Base-by-base conservation (phyloP, 2,888 invertebrate genomes). In the Frankliniella intonsa region DNA sequence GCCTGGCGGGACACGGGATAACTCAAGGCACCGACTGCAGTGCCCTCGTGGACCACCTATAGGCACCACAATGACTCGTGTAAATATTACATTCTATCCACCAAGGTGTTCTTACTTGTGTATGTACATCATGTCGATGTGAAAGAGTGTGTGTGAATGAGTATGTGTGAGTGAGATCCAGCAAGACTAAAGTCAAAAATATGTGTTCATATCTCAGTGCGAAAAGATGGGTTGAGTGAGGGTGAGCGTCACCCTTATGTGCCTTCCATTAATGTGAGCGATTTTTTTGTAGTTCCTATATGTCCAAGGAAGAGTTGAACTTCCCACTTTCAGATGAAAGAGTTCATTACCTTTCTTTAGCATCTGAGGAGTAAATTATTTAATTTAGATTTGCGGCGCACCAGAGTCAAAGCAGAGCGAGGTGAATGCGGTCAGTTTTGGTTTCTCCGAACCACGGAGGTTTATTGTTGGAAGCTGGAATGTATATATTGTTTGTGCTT, bases 321-420 rank as follows among this genome's bases (percentile, higher is more conserved):
- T 38, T 38, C 5, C 5, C 38, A 5, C 38, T 38, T 38, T 38
- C 38, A 38, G 38, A 38, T 38, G 38, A 5, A 38, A 38, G 38
- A 38, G 38, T 38, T 38, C 38, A 38, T 38, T 38, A 38, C 38
- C 38, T 38, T 38, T 38, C 38, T 38, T 38, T 38, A 38, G 38
- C 38, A 38, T 38, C 38, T 38, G 38, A 38, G 38, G 38, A 38
- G 38, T 5, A 38, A 38, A 38, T 38, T 38, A 38, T 38, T 38
- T 38, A 38, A 38, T 2, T 38, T 38, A 38, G 38, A 5, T 85
- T 85, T 82, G 84, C 84, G 85, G 5, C 38, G 38, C 38, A 38
- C 38, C 38, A 2, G 38, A 38, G 38, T 38, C 3, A 38, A 38
- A 38, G 38, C 38, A 38, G 38, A 38, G 38, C 38, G 5, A 38